Percentiles rank a stretch among this genome's conserved stretches.
Conservation (phyloP, 2,888 invertebrate genomes). For the Thalpophila matura region DNA sequence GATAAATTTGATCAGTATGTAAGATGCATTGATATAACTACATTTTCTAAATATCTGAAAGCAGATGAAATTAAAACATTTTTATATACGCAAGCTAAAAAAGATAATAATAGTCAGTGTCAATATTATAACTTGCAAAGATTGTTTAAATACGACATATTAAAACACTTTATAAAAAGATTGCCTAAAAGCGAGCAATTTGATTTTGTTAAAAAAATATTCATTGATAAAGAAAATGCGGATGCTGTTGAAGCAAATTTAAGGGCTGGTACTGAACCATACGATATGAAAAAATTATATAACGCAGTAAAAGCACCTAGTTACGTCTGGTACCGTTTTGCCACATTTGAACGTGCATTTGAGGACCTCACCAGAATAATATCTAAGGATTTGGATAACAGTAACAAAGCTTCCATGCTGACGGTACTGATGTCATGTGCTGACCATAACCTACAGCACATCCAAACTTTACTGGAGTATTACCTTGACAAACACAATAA, state of each 20-base stretch:
- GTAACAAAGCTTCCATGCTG: conserved; percentile 67
- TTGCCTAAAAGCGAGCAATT: conserved; percentile 74
- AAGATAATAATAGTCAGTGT: conserved; percentile 21
- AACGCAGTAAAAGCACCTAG: conserved; percentile 39
- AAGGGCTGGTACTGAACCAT: conserved; percentile 54
- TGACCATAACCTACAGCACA: conserved; percentile 62
- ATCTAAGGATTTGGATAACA: conserved; percentile 51
- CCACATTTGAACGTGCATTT: conserved; percentile 76
- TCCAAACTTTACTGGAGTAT: conserved; percentile 71
- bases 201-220: conserved; percentile 74
- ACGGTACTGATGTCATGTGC: conserved; percentile 71
- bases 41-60: conserved; percentile 76
- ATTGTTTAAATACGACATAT: conserved; percentile 64
- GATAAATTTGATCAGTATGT: conserved; percentile 72
- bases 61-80: conserved; percentile 73
- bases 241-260: conserved; percentile 53
- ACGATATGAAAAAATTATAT: conserved; percentile 60
- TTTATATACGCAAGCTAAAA: conserved; percentile 65
- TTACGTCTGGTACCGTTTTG: conserved; percentile 77
- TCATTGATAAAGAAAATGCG: conserved; percentile 69
- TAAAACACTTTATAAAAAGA: conserved; percentile 70
- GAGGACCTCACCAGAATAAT: conserved; percentile 62
- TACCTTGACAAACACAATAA: conserved; percentile 73
- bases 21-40: conserved; percentile 68
- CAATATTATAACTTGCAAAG: conserved; percentile 37